Conservation (phyloP, 2,888 invertebrate species). For the Lacanobia oleracea region DNA sequence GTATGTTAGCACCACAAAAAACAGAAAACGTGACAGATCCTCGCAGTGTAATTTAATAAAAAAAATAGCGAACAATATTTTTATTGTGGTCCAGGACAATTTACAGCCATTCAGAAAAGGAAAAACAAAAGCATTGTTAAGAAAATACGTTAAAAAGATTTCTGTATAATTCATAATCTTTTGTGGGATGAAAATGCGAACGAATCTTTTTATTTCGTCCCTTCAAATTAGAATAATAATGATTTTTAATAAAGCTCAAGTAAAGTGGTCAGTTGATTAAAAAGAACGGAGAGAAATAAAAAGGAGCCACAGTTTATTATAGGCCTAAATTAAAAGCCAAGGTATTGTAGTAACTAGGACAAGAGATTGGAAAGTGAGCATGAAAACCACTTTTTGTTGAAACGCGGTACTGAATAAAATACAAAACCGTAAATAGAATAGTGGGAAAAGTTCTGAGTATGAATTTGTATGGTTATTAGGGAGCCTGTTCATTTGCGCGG, state of each 20-base stretch:
- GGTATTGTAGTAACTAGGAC: conserved; percentile 15
- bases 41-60: conserved; percentile 10
- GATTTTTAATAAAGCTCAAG: conserved; percentile 64
- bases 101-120: conserved; percentile 35
- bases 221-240: conserved; percentile 65
- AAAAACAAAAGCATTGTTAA: conserved; percentile 60
- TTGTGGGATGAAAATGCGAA: conserved; percentile 53
- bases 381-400: background rate
- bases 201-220: conserved; percentile 62
- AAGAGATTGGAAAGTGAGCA: conserved; percentile 21
- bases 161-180: conserved; percentile 63
- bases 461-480: no score
- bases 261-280: conserved; percentile 62
- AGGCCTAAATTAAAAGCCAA: conserved; percentile 36
- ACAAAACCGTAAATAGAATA: background rate
- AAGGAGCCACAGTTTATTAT: conserved; percentile 19
- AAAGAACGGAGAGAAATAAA: conserved; percentile 43
- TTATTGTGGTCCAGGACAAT: conserved; percentile 43
- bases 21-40: background rate
- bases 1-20: background rate
- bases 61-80: conserved; percentile 41
- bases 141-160: conserved; percentile 56
- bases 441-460: background rate
- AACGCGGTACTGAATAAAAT: background rate
- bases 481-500: no score